Percentiles rank a stretch among this genome's conserved stretches.
These are phyloP conservation scores for Ophonus ardosiacus DNA, from an alignment of 2,888 invertebrate species.

Conservation along the genomic window DNA sequence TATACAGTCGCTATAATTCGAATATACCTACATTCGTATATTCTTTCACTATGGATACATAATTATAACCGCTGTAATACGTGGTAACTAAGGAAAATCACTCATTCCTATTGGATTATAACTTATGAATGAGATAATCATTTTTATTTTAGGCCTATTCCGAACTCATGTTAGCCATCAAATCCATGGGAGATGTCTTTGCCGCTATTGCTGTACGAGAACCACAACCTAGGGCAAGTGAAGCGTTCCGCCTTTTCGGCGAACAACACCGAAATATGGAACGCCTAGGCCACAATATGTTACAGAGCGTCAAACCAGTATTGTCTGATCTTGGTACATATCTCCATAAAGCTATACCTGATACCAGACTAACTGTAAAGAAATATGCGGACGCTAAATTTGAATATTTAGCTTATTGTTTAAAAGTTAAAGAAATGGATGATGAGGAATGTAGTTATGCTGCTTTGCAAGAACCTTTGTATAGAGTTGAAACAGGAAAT, in stretches of 20 bases:
- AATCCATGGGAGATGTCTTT: constrained; percentile 96
- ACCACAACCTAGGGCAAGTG: constrained; percentile 95
- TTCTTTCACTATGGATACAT: no score
- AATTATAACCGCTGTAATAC: no score
- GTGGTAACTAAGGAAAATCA: no score
- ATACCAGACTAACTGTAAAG: constrained; percentile 96
- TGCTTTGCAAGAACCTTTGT: constrained; percentile 95
- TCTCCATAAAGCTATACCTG: constrained; percentile 97
- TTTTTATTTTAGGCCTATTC: constrained; percentile 83
- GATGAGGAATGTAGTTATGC: constrained; percentile 98
- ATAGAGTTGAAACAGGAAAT: constrained; percentile 99
- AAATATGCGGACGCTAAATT: constrained; percentile 99
- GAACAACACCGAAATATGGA: constrained; percentile 96
- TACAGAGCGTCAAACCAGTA: constrained; percentile 95
- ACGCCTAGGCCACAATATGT: constrained; percentile 91
- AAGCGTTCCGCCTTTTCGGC: constrained; percentile 96
- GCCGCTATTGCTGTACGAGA: constrained; percentile 96
- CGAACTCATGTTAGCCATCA: constrained; percentile 92
- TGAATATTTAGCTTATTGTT: constrained; percentile 98
- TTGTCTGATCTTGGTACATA: constrained; percentile 97
- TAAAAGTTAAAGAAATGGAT: constrained; percentile 99
- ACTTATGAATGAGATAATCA: no score
- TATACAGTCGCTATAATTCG: no score
- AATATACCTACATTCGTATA: no score
- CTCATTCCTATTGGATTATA: no score